Base-by-base conservation (phyloP, 2,797 vertebrate species). In the Halcyon leucocephala region DNA sequence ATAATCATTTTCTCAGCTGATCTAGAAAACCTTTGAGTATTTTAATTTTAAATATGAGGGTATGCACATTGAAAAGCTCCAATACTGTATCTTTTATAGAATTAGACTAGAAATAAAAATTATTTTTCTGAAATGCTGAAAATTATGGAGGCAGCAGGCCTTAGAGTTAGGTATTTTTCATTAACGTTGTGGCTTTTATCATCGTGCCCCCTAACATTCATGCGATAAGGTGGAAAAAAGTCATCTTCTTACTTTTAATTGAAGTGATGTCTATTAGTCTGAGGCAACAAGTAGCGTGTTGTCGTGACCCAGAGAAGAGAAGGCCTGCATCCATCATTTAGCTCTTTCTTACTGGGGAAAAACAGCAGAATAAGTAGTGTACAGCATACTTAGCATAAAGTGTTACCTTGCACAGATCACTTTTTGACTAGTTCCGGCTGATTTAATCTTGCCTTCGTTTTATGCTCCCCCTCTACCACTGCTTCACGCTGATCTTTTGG, bases 21-120 rank as follows among this genome's bases (percentile, higher is more conserved):
- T 76, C 22, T 42, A 67, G 39, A 26, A 91, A 83, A 89, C 60
- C 42, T 52, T 65, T 49, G 39, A 66, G 18, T 66, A 64, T 91
- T 92, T 94, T 78, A n/a, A 62, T 93, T 78, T 83, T 39, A 78
- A 69, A 78, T 74, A 91, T 31, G 64, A 82, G 9, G 6, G 6
- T 46, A 72, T 49, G 22, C 7, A 67, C 49, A 79, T 93, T 90
- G 26, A 89, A 95, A 93, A 28, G 18, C 9, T 58, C 15, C 14
- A 28, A 65, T 69, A 51, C 19, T 18, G 9, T 84, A 41, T 54
- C 41, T 82, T 66, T 62, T 39, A 86, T 21, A 76, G 31, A 89
- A 82, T 58, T 79, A 44, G 25, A 69, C 5, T 60, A 49, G 54
- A 67, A 93, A 78, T 5, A 79, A 88, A 84, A 61, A 29, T 21